Base-by-base conservation (phyloP, 1,140 invertebrate species). In the Pectinophora gossypiella region DNA sequence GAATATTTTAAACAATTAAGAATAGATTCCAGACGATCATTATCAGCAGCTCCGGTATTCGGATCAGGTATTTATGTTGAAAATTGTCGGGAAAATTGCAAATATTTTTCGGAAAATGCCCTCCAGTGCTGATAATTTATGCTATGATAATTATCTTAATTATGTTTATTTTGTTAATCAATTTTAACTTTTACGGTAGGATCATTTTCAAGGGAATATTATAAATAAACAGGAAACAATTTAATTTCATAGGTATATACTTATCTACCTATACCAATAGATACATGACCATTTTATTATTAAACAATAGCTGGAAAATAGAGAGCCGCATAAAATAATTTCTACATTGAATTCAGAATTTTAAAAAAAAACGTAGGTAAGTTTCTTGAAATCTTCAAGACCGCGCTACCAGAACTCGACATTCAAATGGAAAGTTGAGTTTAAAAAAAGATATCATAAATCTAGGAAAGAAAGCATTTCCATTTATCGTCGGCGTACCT, bases 401-500 rank as follows among this genome's bases (percentile, higher is more conserved):
- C n/a, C n/a, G n/a, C n/a, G n/a, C n/a, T n/a, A n/a, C n/a, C n/a
- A n/a, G 27, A n/a, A n/a, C 27, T 12, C 27, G 27, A 32, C 27
- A n/a, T 12, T 32, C 27, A n/a, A 32, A 32, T n/a, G 27, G 9
- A n/a, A 32, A 32, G 27, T 32, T 32, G 10, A 44, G 10, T 44
- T 15, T 7, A 38, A 57, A 61, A 62, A 62, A 72, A 61, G 54
- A 66, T 61, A 57, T 66, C 53, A 75, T 74, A 73, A 73, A 74
- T 76, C 71, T 62, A 42, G 46, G 40, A 67, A 64, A 73, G 64
- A 64, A 70, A 65, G 64, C 63, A 64, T 79, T 69, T 69, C 72
- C 72, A 80, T 83, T 78, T 73, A 81, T 77, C 75, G 70, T 61
- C 61, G 54, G 72, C 64, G 66, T 74, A 80, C 80, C 80, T 85